phyloP scores from a whole-genome alignment of 2,797 vertebrate species.

The Aulostomus chinensis region DNA sequence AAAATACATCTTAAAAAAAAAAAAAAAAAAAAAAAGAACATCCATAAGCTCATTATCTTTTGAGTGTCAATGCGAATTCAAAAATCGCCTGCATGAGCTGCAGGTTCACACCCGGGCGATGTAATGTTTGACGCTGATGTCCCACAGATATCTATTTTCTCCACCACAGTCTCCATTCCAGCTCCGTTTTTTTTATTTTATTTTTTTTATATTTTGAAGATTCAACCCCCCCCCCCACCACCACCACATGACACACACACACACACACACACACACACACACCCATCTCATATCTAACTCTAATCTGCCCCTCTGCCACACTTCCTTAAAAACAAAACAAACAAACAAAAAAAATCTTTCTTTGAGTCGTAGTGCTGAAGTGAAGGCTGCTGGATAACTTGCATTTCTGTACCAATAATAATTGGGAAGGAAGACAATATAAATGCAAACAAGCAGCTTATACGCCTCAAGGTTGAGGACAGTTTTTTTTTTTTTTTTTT shows the following conservation, averaged over 20 bases:
- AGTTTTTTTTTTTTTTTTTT: not conserved
- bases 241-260: too few species aligned
- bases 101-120: constrained; percentile 52
- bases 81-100: constrained; percentile 39
- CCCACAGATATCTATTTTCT: constrained; percentile 57
- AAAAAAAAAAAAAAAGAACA: constrained; percentile 68
- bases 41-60: constrained; percentile 79
- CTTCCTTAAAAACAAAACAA: constrained; percentile 19
- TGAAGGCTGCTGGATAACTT: constrained; percentile 43
- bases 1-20: constrained; percentile 66
- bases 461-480: not conserved
- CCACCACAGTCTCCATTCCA: constrained; percentile 23
- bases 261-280: too few species aligned
- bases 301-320: constrained; percentile 55
- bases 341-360: constrained; percentile 28
- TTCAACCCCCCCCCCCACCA: too few species aligned
- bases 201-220: too few species aligned
- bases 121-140: constrained; percentile 45
- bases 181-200: too few species aligned
- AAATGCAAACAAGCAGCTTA: constrained; percentile 22
- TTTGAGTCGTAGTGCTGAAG: constrained; percentile 48
- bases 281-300: constrained; percentile 57
- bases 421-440: constrained; percentile 46
- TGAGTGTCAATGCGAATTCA: constrained; percentile 65
- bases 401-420: constrained; percentile 54